phyloP scores from a whole-genome alignment of 2,888 invertebrate species.

The Parnassius mnemosyne region DNA sequence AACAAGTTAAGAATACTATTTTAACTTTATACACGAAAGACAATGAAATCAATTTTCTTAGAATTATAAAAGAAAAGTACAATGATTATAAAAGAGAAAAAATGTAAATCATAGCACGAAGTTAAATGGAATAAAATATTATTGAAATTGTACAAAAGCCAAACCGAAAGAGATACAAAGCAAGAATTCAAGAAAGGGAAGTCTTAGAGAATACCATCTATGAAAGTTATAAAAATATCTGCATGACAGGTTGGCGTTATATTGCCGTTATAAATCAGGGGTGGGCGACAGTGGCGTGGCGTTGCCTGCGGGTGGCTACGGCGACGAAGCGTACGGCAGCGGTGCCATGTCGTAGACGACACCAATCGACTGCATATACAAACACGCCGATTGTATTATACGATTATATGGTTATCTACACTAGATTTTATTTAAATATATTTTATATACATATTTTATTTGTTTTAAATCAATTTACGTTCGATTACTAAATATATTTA shows the following conservation, averaged over 20 bases:
- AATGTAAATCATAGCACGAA: too few species aligned
- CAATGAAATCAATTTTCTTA: too few species aligned
- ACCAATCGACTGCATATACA: slow-evolving; percentile 60
- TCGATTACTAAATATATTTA: too few species aligned
- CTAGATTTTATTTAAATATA: background rate
- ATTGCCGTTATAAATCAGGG: slow-evolving; percentile 77
- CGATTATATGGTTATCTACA: slow-evolving; percentile 20
- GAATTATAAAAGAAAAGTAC: too few species aligned
- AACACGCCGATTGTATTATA: slow-evolving; percentile 20
- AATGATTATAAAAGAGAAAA: too few species aligned
- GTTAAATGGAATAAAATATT: too few species aligned
- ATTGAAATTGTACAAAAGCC: too few species aligned
- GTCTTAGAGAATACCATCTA: slow-evolving; percentile 41
- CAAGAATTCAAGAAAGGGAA: slow-evolving; percentile 35
- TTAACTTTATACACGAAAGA: too few species aligned
- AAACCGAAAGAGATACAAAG: slow-evolving; percentile 49
- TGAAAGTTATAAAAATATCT: slow-evolving; percentile 74
- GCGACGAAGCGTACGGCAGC: slow-evolving; percentile 43
- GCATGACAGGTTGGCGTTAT: slow-evolving; percentile 73
- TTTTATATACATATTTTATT: too few species aligned
- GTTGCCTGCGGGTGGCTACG: slow-evolving; percentile 32
- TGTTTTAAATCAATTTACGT: too few species aligned
- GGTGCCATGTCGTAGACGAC: slow-evolving; percentile 50
- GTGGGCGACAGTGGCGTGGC: slow-evolving; percentile 54
- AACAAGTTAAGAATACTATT: too few species aligned